phyloP scores from a whole-genome alignment of 2,113 vertebrate genomes.

The Chauna torquata region DNA sequence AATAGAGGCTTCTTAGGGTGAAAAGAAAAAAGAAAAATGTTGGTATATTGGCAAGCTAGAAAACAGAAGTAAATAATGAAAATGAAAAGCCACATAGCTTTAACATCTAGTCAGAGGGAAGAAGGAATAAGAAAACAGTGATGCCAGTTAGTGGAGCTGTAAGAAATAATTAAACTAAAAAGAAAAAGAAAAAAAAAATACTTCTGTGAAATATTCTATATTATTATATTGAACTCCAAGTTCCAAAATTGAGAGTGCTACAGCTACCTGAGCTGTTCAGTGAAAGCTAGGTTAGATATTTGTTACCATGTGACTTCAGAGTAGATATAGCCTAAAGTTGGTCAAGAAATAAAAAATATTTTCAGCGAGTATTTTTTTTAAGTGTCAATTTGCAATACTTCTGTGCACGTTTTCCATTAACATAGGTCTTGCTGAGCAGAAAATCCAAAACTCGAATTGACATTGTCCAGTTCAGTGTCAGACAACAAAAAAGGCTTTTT shows the following conservation, averaged over 20 bases:
- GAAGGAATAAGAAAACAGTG: neutral
- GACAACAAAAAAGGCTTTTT: too few relatives aligned
- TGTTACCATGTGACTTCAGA: neutral
- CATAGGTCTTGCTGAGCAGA: neutral
- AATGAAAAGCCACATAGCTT: neutral
- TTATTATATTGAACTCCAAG: neutral
- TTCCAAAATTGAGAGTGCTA: neutral
- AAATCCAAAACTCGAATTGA: too few relatives aligned
- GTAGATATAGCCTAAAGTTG: neutral
- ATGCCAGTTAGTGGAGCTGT: neutral
- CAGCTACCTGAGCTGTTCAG: neutral
- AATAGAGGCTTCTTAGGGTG: neutral
- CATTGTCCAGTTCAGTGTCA: too few relatives aligned
- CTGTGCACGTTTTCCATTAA: neutral
- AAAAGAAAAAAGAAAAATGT: neutral
- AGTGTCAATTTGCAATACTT: neutral
- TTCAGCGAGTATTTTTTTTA: neutral
- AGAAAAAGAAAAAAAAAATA: neutral
- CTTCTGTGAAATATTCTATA: neutral
- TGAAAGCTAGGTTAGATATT: neutral
- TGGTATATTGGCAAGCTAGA: too few relatives aligned
- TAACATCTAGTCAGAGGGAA: neutral
- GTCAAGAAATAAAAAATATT: neutral
- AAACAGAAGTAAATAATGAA: neutral
- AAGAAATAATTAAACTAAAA: neutral